These are phyloP conservation scores for Mobula hypostoma DNA, from an alignment of 2,113 vertebrate genomes.

Conservation along the genomic window DNA sequence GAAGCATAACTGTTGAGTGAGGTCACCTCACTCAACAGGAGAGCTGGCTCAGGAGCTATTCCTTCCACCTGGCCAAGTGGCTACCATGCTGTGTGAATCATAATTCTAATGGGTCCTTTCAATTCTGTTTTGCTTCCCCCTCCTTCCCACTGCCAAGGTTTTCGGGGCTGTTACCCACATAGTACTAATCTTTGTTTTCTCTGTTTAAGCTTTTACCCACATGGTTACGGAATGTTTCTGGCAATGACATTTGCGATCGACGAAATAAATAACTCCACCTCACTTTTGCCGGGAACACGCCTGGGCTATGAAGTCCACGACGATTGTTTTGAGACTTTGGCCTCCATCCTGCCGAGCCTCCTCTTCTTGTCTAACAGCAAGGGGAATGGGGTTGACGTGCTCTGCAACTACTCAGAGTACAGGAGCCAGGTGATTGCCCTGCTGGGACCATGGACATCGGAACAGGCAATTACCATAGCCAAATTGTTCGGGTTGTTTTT, in stretches of 20 bases:
- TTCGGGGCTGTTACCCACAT: not conserved
- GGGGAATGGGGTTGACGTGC: constrained; percentile 45
- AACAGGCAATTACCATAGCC: constrained; percentile 60
- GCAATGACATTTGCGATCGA: constrained; percentile 77
- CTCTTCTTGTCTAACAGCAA: constrained; percentile 52
- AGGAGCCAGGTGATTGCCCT: constrained; percentile 65
- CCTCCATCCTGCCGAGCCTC: constrained; percentile 63
- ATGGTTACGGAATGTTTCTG: constrained; percentile 62
- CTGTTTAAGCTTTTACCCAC: constrained; percentile 52
- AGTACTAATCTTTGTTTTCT: not conserved
- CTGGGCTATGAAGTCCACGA: constrained; percentile 68
- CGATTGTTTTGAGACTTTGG: constrained; percentile 57
- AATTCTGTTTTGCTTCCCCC: not conserved
- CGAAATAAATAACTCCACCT: constrained; percentile 70
- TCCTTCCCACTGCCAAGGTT: not conserved
- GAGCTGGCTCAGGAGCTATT: too few relatives aligned
- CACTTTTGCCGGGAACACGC: constrained; percentile 61
- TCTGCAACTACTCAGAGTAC: constrained; percentile 69
- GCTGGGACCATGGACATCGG: constrained; percentile 66
- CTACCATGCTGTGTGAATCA: too few relatives aligned
- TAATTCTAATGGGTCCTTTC: too few relatives aligned
- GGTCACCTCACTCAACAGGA: too few relatives aligned
- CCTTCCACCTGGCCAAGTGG: too few relatives aligned
- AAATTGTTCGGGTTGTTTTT: constrained; percentile 75
- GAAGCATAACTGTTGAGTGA: too few relatives aligned